Conservation (phyloP, 2,888 invertebrate species). For the Polymixis lichenea region DNA sequence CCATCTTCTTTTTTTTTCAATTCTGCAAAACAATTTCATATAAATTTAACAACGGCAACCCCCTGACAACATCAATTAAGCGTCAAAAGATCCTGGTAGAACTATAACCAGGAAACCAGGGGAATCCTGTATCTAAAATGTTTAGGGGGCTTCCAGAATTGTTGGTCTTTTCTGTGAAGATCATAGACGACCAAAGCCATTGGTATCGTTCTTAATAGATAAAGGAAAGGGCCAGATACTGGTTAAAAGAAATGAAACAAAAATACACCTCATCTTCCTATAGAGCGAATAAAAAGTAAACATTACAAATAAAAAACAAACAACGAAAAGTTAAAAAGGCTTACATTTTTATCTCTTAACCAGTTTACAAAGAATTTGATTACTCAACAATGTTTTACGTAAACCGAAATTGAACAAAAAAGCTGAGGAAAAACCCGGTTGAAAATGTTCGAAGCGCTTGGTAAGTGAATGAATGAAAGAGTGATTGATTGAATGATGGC, state of each 20-base stretch:
- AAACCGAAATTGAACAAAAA: conserved; percentile 36
- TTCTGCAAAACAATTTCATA: too few species aligned
- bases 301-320: conserved; percentile 3
- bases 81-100: background rate
- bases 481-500: conserved; percentile 62
- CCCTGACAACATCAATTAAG: too few species aligned
- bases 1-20: too few species aligned
- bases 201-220: background rate
- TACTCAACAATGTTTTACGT: conserved; percentile 23
- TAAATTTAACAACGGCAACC: too few species aligned
- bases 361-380: conserved; percentile 28
- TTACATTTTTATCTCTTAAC: conserved; percentile 9
- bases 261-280: background rate
- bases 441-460: conserved; percentile 36
- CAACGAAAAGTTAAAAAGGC: conserved; percentile 1
- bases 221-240: background rate
- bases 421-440: conserved; percentile 25
- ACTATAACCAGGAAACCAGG: background rate
- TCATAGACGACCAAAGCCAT: background rate
- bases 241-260: background rate
- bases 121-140: background rate
- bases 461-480: conserved; percentile 58
- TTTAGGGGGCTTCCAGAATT: background rate
- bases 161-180: background rate
- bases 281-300: background rate